Evolutionary conservation across 2,113 vertebrate species (phyloP), one percentile per base, ranked within the genome.

Genomic region (Rhineura floridana): DNA sequence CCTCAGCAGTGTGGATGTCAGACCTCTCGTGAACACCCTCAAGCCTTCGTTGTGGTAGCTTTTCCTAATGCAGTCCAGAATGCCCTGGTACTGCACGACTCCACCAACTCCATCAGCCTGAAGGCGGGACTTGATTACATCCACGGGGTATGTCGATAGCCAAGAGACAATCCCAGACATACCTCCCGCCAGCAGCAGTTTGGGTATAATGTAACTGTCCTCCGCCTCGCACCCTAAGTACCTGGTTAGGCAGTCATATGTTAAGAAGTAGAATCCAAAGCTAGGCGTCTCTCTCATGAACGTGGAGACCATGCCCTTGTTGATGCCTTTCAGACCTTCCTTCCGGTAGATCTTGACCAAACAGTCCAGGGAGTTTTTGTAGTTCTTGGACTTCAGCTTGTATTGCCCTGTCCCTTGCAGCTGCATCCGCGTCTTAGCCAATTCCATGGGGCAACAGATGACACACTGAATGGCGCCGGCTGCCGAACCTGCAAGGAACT

Each of bases 381-480:
- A 99, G 92, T 97, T 89, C 95, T 98, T 98, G 0, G 86, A 96
- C 62, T 97, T 96, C 0, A 96, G 96, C 92, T 98, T 98, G 89
- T 98, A 98, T 87, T 98, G 97, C 2, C 99, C 98, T 0, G 97
- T 98, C 13, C 97, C 98, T 93, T 99, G 99, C 94, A 99, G 97
- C 92, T 99, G 99, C 98, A 99, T 98, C 90, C 99, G 98, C 3
- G 99, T 99, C 95, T 99, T 99, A 39, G 98, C 99, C 94, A 99
- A 88, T 90, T 99, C 99, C 98, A 99, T 98, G 46, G 99, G 99
- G 86, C 99, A 99, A 96, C 99, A 99, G 96, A 99, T 97, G 83
- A 99, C 92, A 0, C 97, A 98, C 96, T 99, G 99, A 91, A 99
- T 98, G 87, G 98, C 89, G 0, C 99, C 99, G 0, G 99, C 99